Evolutionary conservation across 2,113 vertebrate species (phyloP).

Genomic region (Eulemur macaco): DNA sequence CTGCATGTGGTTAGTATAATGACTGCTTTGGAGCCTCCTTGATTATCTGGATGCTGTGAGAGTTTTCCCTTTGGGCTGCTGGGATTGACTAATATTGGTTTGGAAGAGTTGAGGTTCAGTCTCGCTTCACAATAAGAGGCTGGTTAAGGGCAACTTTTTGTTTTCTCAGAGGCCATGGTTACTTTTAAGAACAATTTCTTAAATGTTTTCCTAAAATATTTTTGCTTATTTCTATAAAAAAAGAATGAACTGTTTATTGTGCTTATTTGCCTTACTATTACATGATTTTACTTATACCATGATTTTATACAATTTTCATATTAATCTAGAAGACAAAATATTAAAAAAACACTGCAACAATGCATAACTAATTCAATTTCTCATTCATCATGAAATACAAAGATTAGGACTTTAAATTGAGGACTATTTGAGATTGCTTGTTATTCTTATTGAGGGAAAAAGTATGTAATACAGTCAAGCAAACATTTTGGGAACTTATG

Average conservation of each 20-base stretch:
- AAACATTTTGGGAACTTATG: not conserved
- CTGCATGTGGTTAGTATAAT: conserved; percentile 50
- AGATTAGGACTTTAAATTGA: not conserved
- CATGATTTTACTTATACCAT: not conserved
- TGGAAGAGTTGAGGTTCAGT: not conserved
- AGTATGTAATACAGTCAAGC: not conserved
- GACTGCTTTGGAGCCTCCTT: conserved; percentile 11
- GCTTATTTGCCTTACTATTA: not conserved
- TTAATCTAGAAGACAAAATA: not conserved
- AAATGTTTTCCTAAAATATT: not conserved
- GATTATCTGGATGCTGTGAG: conserved; percentile 34
- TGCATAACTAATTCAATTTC: not conserved
- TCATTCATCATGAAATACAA: not conserved
- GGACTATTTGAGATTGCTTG: not conserved
- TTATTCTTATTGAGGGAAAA: not conserved
- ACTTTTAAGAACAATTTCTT: conserved; percentile 31
- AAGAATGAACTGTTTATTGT: not conserved
- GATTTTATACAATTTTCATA: not conserved
- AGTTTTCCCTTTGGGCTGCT: not conserved
- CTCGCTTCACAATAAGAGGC: not conserved
- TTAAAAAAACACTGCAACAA: not conserved
- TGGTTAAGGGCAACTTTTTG: conserved; percentile 28
- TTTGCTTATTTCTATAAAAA: too few relatives aligned
- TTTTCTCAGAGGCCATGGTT: not conserved
- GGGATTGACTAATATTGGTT: not conserved